Evolutionary conservation across 2,113 vertebrate species (phyloP).

Genomic region (Urocynchramus pylzowi): DNA sequence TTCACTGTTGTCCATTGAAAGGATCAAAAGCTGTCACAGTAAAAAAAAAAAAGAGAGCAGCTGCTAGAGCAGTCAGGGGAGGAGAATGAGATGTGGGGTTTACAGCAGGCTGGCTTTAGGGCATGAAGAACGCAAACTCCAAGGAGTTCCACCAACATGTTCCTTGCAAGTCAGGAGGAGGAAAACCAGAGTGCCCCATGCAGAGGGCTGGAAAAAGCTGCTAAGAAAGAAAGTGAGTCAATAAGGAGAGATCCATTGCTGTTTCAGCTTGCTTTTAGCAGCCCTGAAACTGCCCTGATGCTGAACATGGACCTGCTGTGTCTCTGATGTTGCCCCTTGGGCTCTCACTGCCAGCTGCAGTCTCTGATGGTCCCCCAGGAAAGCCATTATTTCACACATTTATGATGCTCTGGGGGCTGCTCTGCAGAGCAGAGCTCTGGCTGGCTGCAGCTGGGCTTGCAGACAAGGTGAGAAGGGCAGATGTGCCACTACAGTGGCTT

Average conservation of each 20-base stretch:
- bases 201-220: background rate
- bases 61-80: background rate
- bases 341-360: background rate
- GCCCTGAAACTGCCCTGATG: background rate
- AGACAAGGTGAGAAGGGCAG: background rate
- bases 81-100: background rate
- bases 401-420: background rate
- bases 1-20: background rate
- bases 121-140: accelerated
- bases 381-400: background rate
- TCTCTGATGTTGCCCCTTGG: background rate
- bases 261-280: background rate
- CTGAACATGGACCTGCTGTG: background rate
- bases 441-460: background rate
- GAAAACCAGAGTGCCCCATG: background rate
- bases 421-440: background rate
- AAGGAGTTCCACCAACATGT: background rate
- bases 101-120: background rate
- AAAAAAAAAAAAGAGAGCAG: background rate
- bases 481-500: background rate
- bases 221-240: background rate
- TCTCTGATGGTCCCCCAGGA: background rate
- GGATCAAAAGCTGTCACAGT: background rate
- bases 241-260: background rate
- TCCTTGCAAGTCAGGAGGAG: background rate